Percentiles rank a stretch among this genome's conserved stretches.
Conservation (phyloP, 2,113 vertebrate genomes). For the Phyllostomus discolor region DNA sequence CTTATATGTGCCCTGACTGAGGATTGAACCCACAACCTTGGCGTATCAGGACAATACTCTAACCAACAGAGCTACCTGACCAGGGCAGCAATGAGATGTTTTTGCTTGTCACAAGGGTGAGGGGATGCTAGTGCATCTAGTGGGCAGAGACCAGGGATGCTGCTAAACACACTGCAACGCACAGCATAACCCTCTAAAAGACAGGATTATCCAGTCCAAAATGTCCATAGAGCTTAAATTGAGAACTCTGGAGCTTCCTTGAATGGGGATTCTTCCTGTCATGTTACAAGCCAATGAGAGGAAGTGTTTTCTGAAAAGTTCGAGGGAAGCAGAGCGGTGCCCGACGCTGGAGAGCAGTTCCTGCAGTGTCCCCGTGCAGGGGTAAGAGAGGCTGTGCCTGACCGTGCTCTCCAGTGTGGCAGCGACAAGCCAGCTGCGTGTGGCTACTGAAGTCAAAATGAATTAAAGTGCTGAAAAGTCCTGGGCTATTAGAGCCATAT, state of each 20-base stretch:
- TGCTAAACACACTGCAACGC: background rate
- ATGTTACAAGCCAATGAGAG: background rate
- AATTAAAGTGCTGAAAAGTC: background rate
- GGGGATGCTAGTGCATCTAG: background rate
- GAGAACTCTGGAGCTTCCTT: background rate
- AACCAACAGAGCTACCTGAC: no score
- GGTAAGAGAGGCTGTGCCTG: background rate
- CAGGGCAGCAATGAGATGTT: background rate
- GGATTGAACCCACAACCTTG: no score
- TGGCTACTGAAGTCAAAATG: background rate
- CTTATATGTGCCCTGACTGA: no score
- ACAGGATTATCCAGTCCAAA: background rate
- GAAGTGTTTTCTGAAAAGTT: background rate
- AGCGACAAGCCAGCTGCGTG: background rate
- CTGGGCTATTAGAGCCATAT: background rate
- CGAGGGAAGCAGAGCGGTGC: background rate
- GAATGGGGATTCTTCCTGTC: background rate
- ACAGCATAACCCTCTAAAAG: background rate
- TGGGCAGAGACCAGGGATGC: background rate
- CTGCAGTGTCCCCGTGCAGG: rapidly evolving
- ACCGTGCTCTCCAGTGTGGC: background rate
- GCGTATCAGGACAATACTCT: no score
- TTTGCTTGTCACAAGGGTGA: background rate
- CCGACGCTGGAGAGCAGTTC: background rate
- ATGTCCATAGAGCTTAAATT: background rate